phyloP scores from a whole-genome alignment of 1,140 invertebrate genomes.

The Leptinotarsa undecemlineata region DNA sequence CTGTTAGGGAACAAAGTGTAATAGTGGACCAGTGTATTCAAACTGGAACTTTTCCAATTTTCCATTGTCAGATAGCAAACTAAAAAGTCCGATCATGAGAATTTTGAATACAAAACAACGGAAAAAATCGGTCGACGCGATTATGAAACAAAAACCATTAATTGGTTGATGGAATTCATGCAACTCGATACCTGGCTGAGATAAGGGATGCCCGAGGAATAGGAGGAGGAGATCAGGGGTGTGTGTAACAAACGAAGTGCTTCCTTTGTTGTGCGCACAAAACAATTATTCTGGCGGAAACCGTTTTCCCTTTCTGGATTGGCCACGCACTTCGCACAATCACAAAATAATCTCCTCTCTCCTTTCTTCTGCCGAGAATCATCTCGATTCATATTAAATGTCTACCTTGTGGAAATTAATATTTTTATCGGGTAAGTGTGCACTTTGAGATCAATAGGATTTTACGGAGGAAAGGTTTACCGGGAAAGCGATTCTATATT shows the following conservation, averaged over 20 bases:
- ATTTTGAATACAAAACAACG: neutral
- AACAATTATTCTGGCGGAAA: slow-evolving; percentile 51
- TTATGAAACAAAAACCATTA: neutral
- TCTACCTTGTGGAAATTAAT: slow-evolving; percentile 16
- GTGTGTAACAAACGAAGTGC: slow-evolving; percentile 31
- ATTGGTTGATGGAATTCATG: slow-evolving; percentile 13
- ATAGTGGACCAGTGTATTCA: too few relatives aligned
- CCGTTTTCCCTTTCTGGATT: slow-evolving; percentile 46
- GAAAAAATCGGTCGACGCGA: neutral
- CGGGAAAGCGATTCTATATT: neutral
- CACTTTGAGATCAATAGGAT: slow-evolving; percentile 17
- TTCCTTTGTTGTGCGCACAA: slow-evolving; percentile 42
- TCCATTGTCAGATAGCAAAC: too few relatives aligned
- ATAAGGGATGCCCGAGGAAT: slow-evolving; percentile 29
- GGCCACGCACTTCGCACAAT: slow-evolving; percentile 48
- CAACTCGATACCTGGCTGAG: slow-evolving; percentile 36
- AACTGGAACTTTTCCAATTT: too few relatives aligned
- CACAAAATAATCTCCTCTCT: slow-evolving; percentile 37
- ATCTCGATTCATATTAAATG: slow-evolving; percentile 5
- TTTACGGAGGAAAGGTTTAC: neutral
- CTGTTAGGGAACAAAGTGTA: too few relatives aligned
- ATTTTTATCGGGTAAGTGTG: slow-evolving; percentile 11
- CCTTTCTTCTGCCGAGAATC: neutral
- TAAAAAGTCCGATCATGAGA: too few relatives aligned
- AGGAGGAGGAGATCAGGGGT: slow-evolving; percentile 22